Evolutionary conservation across 2,113 vertebrate species (phyloP).

Genomic region (Neomonachus schauinslandi): DNA sequence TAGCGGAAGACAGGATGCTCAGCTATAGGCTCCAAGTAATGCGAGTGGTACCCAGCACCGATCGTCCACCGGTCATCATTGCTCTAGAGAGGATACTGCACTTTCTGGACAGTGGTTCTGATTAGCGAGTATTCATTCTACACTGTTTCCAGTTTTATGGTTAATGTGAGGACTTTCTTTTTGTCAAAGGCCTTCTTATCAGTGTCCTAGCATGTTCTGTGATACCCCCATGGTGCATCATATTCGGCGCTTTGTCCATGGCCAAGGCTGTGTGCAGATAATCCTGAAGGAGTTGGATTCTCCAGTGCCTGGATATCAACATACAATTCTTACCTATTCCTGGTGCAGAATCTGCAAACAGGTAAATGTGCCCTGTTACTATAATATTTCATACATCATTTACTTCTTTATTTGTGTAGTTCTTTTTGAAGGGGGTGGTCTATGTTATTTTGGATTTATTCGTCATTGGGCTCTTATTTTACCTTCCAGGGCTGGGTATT

Average conservation of each 20-base stretch:
- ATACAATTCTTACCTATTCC: constrained; percentile 98
- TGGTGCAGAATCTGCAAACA: constrained; percentile 99
- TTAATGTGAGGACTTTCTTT: constrained; percentile 63
- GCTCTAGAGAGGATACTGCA: neutral
- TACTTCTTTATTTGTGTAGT: constrained; percentile 15
- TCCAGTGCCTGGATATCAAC: constrained; percentile 97
- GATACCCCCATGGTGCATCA: constrained; percentile 99
- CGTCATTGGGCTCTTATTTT: neutral
- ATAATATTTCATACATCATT: neutral
- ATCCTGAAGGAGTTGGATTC: constrained; percentile 98
- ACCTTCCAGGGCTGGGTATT: neutral
- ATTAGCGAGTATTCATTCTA: neutral
- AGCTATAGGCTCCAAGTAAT: neutral
- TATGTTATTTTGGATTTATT: neutral
- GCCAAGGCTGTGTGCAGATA: constrained; percentile 98
- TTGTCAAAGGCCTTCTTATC: constrained; percentile 93
- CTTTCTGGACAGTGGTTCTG: neutral
- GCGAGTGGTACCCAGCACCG: neutral
- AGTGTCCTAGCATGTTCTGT: constrained; percentile 98
- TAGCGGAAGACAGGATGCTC: neutral
- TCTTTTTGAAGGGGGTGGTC: neutral
- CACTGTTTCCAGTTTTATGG: neutral
- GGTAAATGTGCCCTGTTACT: constrained; percentile 82
- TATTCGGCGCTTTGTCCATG: constrained; percentile 97
- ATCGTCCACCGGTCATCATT: neutral